phyloP scores from a whole-genome alignment of 2,888 invertebrate species.

The Heteropelma amictum region DNA sequence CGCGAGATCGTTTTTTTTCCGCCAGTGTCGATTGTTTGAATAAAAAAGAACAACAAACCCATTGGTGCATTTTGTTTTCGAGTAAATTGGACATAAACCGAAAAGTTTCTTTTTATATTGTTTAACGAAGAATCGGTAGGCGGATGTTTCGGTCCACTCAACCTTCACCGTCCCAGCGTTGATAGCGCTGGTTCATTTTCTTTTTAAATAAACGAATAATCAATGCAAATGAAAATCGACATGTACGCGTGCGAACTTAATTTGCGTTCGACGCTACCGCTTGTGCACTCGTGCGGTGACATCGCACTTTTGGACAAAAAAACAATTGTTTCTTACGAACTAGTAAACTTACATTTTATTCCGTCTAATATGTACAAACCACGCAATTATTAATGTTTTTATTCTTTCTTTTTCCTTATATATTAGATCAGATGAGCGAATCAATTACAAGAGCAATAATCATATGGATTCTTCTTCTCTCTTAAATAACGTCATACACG shows the following conservation, averaged over 20 bases:
- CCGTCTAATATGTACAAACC: constrained; percentile 69
- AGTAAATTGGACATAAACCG: no score
- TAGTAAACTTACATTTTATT: constrained; percentile 54
- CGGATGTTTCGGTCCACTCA: no score
- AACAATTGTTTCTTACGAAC: constrained; percentile 59
- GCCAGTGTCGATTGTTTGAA: neutral
- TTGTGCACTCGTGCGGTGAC: constrained; percentile 61
- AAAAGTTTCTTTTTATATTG: constrained; percentile 30
- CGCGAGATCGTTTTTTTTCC: constrained; percentile 18
- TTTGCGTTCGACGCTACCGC: no score
- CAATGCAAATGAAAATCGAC: no score
- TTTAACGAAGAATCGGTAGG: no score
- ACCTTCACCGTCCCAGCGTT: no score
- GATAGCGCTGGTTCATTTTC: no score
- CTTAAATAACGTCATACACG: constrained; percentile 27
- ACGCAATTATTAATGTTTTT: constrained; percentile 59
- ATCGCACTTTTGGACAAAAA: constrained; percentile 60
- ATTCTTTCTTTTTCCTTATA: constrained; percentile 35
- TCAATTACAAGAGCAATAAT: constrained; percentile 62
- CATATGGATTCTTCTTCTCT: constrained; percentile 53
- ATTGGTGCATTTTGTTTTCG: no score
- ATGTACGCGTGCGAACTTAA: no score
- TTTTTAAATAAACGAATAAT: no score
- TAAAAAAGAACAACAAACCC: no score
- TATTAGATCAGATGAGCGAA: constrained; percentile 65